A percentile compares a stretch with the other conserved stretches of the same genome.
phyloP scores from a whole-genome alignment of 2,888 invertebrate species.

The Amphiduros pacificus region DNA sequence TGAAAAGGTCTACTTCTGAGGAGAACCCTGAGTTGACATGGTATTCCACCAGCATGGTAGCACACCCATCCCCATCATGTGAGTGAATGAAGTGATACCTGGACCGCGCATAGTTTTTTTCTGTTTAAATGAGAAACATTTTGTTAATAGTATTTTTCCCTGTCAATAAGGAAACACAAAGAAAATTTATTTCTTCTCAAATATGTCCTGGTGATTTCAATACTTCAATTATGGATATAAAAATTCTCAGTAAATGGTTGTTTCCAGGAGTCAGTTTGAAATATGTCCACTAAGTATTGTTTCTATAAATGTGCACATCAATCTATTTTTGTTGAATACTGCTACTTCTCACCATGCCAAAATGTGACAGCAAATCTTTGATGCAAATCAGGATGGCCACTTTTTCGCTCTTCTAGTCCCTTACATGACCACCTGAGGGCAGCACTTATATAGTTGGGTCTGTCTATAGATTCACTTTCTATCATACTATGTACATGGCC shows the following conservation, averaged over 20 bases:
- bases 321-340: background rate
- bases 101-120: constrained; percentile 83
- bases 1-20: constrained; percentile 87
- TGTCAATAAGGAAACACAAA: too few relatives aligned
- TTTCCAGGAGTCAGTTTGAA: background rate
- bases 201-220: too few relatives aligned
- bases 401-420: constrained; percentile 54
- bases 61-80: constrained; percentile 83
- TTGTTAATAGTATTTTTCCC: too few relatives aligned
- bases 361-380: constrained; percentile 81
- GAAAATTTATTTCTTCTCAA: too few relatives aligned
- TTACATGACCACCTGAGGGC: constrained; percentile 76
- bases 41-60: constrained; percentile 84
- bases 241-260: background rate
- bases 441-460: constrained; percentile 77
- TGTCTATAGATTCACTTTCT: constrained; percentile 74
- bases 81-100: constrained; percentile 89
- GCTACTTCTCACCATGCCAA: constrained; percentile 69
- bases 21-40: constrained; percentile 80
- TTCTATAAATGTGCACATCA: background rate
- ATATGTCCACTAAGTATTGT: background rate
- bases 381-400: constrained; percentile 77
- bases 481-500: constrained; percentile 72
- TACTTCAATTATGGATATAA: too few relatives aligned
- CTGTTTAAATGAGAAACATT: constrained; percentile 58